These are phyloP conservation scores for Heliornis fulica DNA, from an alignment of 2,113 vertebrate genomes.

Conservation along the genomic window DNA sequence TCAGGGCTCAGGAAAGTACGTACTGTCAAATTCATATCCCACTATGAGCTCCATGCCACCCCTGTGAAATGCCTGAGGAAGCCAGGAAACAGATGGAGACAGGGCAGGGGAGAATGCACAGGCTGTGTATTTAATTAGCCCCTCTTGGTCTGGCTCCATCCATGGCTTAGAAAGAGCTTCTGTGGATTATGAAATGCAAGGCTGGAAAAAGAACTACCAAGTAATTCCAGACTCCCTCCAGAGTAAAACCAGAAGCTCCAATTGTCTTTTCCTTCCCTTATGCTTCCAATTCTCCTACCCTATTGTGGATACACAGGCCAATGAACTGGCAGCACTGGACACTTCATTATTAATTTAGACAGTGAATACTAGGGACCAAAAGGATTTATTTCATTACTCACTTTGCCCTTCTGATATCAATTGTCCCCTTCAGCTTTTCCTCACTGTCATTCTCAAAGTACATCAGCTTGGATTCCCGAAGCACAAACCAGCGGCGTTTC, in stretches of 20 bases:
- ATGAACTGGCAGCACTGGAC: neutral
- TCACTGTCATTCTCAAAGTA: conserved; percentile 93
- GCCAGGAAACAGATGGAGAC: conserved; percentile 42
- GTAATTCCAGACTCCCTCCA: neutral
- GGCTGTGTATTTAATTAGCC: conserved; percentile 44
- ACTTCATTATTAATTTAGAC: neutral
- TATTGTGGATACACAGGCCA: neutral
- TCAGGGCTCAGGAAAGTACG: neutral
- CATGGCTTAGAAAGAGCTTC: neutral
- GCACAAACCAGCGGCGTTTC: conserved; percentile 94
- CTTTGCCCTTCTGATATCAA: conserved; percentile 88
- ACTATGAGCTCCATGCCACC: neutral
- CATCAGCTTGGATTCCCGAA: conserved; percentile 89
- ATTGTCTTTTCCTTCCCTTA: neutral
- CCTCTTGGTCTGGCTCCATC: conserved; percentile 22
- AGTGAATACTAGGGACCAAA: neutral
- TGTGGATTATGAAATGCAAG: neutral
- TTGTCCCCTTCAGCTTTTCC: conserved; percentile 91
- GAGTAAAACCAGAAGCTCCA: neutral
- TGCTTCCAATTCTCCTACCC: neutral
- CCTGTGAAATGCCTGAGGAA: conserved; percentile 17
- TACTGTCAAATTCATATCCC: neutral
- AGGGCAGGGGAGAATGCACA: conserved; percentile 2
- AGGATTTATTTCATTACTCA: conserved; percentile 39
- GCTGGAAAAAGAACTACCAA: neutral